Base-by-base conservation (phyloP, 2,113 vertebrate genomes). In the Sebastes schlegelii region DNA sequence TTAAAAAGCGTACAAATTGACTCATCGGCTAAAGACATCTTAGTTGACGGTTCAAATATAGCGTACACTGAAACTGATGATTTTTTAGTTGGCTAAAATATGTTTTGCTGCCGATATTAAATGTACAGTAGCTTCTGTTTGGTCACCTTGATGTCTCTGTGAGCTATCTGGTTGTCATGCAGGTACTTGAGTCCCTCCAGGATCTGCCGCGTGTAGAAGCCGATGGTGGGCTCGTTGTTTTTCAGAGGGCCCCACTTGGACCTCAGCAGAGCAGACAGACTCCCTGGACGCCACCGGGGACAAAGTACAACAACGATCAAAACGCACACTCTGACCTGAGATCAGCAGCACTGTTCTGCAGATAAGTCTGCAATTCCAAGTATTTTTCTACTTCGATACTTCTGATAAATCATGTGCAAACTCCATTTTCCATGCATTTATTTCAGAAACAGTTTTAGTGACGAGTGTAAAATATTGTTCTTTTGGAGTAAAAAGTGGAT, bases 201-300 rank as follows among this genome's bases (percentile, higher is more conserved):
- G 92, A 99, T 99, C 93, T 99, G 98, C 76, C 98, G 96, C 43
- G 98, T 99, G 91, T 99, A 99, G 95, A 99, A 99, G 80, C 97
- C 98, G 66, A 99, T 99, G 71, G 98, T 99, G 91, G 97, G 93
- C 78, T 99, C 98, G 45, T 99, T 99, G 94, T 98, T 97, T 92
- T 99, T 99, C 91, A 99, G 88, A 6, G 98, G 98, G 64, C 98
- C 98, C 98, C 98, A 99, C 93, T 99, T 99, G 54, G 98, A 99
- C 85, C 98, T 95, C 82, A 99, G 96, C 86, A 99, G 96, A 60
- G 98, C 98, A 58, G 98, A 99, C 84, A 99, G 97, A 85, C 98
- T 99, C 72, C 98, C 98, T 99, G 86, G 54, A 87, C 76, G 86
- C 83, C 49, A 75, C 2, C 34, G 34, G 12, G n/a, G 51, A 63